Base-by-base conservation (phyloP, 2,113 vertebrate species). In the Pontoporia blainvillei region DNA sequence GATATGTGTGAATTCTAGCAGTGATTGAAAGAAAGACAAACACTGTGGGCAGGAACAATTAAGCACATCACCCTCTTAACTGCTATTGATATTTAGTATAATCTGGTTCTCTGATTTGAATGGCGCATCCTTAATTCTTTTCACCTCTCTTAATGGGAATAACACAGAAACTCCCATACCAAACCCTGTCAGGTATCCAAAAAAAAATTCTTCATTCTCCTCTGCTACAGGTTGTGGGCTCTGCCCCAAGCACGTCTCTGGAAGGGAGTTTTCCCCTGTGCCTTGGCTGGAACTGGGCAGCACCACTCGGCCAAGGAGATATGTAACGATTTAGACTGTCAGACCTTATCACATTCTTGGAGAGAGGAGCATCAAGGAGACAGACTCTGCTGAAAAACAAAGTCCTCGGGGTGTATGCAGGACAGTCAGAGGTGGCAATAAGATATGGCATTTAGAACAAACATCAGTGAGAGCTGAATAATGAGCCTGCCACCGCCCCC, bases 11-110 rank as follows among this genome's bases (percentile, higher is more conserved):
- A 69, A 64, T 86, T 72, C 82, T 52, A 84, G 86, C 44, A 91
- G 27, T 71, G 87, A 90, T 86, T 54, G 41, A 92, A 96, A 73
- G 66, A 91, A 94, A 91, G 54, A 93, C n/a, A 86, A 86, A 86
- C 27, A 64, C 25, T n/a, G 8, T 34, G 25, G 41, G 39, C 46
- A 54, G 66, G 49, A 62, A 67, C 27, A 81, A 81, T 25, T 6
- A 66, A 92, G 39, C 4, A 57, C 3, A 15, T 39, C 36, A 23
- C 2, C 23, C 14, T 93, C 29, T 73, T 82, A 82, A 76, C 25
- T 25, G 46, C 31, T 39, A 57, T 14, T 49, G 23, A 39, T 67
- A 75, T 46, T 81, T 88, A 76, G 34, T 76, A 31, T 81, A 79
- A 81, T 72, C 46, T 52, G 25, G 18, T 29, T 86, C 75, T 76